Evolutionary conservation across 2,113 vertebrate genomes (phyloP), one percentile per base, ranked within the genome.

Genomic region (Glaucidium brasilianum): DNA sequence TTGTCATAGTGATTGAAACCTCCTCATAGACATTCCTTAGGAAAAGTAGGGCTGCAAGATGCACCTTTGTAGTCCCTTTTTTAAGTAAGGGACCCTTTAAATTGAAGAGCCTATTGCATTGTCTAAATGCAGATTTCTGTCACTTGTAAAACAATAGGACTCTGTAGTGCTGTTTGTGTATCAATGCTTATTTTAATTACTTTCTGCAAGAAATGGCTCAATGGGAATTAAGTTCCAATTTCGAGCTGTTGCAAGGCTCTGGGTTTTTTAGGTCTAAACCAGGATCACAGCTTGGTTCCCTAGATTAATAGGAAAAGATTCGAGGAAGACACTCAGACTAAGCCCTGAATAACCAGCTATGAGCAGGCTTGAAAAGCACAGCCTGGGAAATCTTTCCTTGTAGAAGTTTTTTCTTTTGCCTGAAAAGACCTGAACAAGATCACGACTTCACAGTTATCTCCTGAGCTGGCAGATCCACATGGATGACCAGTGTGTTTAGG

Each of bases 1-100:
- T 98, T 97, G 96, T 97, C 98, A 98, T 98, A 97, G 98, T 97
- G 97, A 98, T 95, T 91, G 96, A 97, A 98, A 97, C 94, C 89
- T 96, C 93, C 95, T 93, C 93, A 88, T 76, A 97, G 98, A 96
- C 95, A 98, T 98, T 97, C 96, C 92, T 96, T 72, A 92, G 94
- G 97, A 96, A 97, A 97, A 97, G 97, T 92, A 94, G 94, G 94
- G 89, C 96, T 96, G 95, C 95, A 87, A 97, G 95, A 95, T 97
- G 92, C 96, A 97, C 96, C 97, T 97, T 98, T 98, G 97, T 98
- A 95, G 93, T 94, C 88, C 62, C 80, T 97, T 97, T 98, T 96
- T 97, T 88, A 97, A 96, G 96, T 93, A 93, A 88, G 97, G 97
- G 96, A 96, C 93, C 96, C 96, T 97, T 97, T 97, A 97, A 97